A percentile compares a stretch with the other conserved stretches of the same genome.
Evolutionary conservation across 2,888 invertebrate species (phyloP).

Genomic region (Cordilura impudica): DNA sequence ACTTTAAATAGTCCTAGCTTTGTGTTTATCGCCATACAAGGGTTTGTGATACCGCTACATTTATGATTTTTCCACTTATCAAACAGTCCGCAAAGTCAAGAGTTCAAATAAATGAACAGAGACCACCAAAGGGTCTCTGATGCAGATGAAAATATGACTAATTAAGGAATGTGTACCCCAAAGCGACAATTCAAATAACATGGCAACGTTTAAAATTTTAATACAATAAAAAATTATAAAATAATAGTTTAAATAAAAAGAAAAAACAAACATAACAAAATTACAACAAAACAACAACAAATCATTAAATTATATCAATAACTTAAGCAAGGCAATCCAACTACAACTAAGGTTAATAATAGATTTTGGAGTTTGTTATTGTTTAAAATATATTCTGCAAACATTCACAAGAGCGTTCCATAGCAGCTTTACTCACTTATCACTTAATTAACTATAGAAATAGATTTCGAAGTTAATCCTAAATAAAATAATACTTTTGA

Average conservation of each 20-base stretch:
- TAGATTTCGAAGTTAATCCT: too few species aligned
- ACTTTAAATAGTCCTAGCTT: too few species aligned
- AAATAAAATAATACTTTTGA: too few species aligned
- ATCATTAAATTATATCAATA: not conserved
- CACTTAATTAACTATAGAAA: too few species aligned
- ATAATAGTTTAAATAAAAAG: conserved; percentile 6
- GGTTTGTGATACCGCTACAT: too few species aligned
- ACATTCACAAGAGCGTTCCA: not conserved
- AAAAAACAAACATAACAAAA: conserved; percentile 25
- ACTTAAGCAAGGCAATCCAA: conserved; percentile 26
- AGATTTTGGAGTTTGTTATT: not conserved
- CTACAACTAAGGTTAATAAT: conserved; percentile 1
- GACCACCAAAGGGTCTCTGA: not conserved
- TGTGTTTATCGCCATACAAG: too few species aligned
- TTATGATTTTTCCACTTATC: not conserved
- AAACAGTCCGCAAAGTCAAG: not conserved
- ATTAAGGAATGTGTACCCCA: not conserved
- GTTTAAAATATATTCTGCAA: not conserved
- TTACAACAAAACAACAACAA: conserved; percentile 17
- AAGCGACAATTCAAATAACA: not conserved
- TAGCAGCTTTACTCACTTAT: not conserved
- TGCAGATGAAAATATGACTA: not conserved
- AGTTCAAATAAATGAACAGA: not conserved
- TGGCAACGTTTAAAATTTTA: not conserved
- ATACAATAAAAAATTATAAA: too few species aligned